Base-by-base conservation (phyloP, 1,140 invertebrate genomes). In the Rhizoglyphus robini region DNA sequence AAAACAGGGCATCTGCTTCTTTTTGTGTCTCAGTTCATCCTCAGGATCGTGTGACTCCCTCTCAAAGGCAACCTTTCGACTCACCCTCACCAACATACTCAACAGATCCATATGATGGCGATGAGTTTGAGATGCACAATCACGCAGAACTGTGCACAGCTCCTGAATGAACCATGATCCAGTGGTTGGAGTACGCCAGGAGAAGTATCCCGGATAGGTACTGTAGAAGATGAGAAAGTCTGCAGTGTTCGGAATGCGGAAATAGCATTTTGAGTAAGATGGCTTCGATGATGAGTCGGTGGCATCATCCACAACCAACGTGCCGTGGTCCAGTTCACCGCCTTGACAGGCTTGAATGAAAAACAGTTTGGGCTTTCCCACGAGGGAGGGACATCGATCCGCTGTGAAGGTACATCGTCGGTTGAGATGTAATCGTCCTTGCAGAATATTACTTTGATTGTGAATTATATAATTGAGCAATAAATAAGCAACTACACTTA, bases 211-310 rank as follows among this genome's bases (percentile, higher is more conserved):
- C 74, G 90, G 87, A 64, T 96, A 86, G 27, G 92, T 95, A 8
- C 90, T 94, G 75, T 92, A 96, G 18, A 86, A 87, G 72, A 96
- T 88, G 13, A 97, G 78, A 76, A 96, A 93, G 75, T 97, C 93
- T 25, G 93, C 92, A 76, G 93, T 87, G 64, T 84, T 81, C 13
- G 94, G 94, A 74, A 97, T 94, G 72, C 84, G 90, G 15, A 71
- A 67, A 31, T 69, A 69, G 3, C n/a, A n/a, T n/a, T n/a, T n/a
- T n/a, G n/a, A n/a, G n/a, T n/a, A n/a, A n/a, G n/a, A n/a, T n/a
- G n/a, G n/a, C n/a, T 68, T 65, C 5, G 68, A 64, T 13, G 68
- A 65, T 11, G 71, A 70, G 30, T 68, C 65, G 48, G 46, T 13
- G 27, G 31, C 34, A 18, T 38, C 57, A 48, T 27, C 66, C 68